Conservation (phyloP, 2,888 invertebrate species). For the Netelia virgata region DNA sequence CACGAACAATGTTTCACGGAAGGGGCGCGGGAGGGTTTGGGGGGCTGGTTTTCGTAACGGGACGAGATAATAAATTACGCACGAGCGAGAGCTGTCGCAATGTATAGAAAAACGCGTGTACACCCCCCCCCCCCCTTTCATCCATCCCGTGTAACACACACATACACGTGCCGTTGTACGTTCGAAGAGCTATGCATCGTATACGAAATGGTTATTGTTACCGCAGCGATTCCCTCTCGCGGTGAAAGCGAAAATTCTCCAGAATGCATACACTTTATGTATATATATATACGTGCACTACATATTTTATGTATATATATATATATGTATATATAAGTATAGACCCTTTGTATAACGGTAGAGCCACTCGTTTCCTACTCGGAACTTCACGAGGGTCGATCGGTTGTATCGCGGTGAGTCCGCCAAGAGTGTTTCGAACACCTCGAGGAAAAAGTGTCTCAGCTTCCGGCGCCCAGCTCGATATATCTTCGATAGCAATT, state of each 20-base stretch:
- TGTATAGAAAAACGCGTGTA: constrained; percentile 27
- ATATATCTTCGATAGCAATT: constrained; percentile 67
- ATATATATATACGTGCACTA: not conserved
- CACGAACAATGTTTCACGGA: constrained; percentile 49
- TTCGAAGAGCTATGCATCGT: constrained; percentile 11
- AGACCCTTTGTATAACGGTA: not conserved
- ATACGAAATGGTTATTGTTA: constrained; percentile 65
- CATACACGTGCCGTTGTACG: not conserved
- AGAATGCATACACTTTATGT: constrained; percentile 27
- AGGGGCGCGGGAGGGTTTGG: constrained; percentile 3
- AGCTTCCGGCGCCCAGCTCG: constrained; percentile 20
- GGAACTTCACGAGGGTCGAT: constrained; percentile 1
- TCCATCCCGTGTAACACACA: not conserved
- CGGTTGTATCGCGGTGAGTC: constrained; percentile 2
- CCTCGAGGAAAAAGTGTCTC: constrained; percentile 37
- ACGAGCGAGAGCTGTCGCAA: constrained; percentile 60
- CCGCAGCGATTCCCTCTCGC: constrained; percentile 55
- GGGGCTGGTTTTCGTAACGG: constrained; percentile 68
- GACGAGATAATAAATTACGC: constrained; percentile 74
- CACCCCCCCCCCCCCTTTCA: not conserved
- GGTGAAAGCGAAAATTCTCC: constrained; percentile 55
- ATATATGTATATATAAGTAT: not conserved
- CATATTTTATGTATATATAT: not conserved
- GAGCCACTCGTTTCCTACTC: not conserved
- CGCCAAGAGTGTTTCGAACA: not conserved